A percentile compares a stretch with the other conserved stretches of the same genome.
Conservation (phyloP, 2,888 invertebrate genomes). For the Rhingia campestris region DNA sequence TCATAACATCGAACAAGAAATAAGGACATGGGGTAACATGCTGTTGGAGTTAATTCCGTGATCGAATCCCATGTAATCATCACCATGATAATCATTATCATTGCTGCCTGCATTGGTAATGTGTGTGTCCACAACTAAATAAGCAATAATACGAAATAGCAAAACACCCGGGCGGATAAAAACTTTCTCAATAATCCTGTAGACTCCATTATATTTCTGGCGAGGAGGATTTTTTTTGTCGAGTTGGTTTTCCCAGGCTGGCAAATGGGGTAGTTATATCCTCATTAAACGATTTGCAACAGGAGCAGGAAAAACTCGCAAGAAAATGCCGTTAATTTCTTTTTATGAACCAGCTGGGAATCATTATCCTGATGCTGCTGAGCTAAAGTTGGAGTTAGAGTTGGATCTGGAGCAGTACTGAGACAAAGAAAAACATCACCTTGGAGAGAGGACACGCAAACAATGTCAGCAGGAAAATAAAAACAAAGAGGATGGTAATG, state of each 20-base stretch:
- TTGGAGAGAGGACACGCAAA: constrained; percentile 69
- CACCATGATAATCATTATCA: constrained; percentile 77
- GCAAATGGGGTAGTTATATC: constrained; percentile 79
- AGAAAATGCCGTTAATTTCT: constrained; percentile 82
- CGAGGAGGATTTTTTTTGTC: constrained; percentile 50
- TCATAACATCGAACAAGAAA: constrained; percentile 60
- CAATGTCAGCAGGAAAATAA: constrained; percentile 72
- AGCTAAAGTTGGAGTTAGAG: constrained; percentile 73
- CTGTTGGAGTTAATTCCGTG: constrained; percentile 76
- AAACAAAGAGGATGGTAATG: constrained; percentile 65
- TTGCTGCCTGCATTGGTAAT: constrained; percentile 62
- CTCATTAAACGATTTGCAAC: constrained; percentile 83
- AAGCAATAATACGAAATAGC: constrained; percentile 73
- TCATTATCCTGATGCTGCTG: constrained; percentile 78
- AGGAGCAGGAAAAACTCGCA: constrained; percentile 74
- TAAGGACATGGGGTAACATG: constrained; percentile 65
- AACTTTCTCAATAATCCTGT: constrained; percentile 75
- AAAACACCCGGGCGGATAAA: constrained; percentile 59
- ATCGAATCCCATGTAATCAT: constrained; percentile 78
- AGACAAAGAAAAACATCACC: constrained; percentile 79
- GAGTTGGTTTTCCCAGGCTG: constrained; percentile 40
- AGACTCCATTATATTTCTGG: constrained; percentile 74
- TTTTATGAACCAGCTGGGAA: constrained; percentile 83
- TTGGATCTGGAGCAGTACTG: constrained; percentile 66
- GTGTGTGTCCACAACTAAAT: constrained; percentile 52